A percentile compares a stretch with the other conserved stretches of the same genome.
Evolutionary conservation across 1,140 invertebrate species (phyloP).

Genomic region (Tribolium castaneum): DNA sequence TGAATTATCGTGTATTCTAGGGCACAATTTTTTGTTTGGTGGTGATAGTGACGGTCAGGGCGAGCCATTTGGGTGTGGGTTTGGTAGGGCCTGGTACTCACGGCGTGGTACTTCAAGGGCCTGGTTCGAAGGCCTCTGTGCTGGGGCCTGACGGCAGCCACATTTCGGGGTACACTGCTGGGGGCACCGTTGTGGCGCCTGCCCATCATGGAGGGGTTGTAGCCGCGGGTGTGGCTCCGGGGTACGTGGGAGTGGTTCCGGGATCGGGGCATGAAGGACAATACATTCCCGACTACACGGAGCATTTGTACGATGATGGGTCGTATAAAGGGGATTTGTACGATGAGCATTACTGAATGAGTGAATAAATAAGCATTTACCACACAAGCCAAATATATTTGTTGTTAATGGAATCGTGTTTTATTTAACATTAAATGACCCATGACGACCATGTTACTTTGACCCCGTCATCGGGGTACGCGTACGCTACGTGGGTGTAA

Average conservation of each 20-base stretch:
- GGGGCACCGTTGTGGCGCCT: slow-evolving; percentile 45
- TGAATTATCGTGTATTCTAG: neutral
- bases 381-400: neutral
- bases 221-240: slow-evolving; percentile 51
- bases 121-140: slow-evolving; percentile 39
- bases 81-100: slow-evolving; percentile 25
- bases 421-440: neutral
- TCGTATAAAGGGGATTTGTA: slow-evolving; percentile 46
- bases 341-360: slow-evolving; percentile 22
- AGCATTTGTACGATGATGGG: slow-evolving; percentile 47
- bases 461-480: neutral
- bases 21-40: neutral
- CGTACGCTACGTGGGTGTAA: neutral
- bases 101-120: slow-evolving; percentile 39
- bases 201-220: slow-evolving; percentile 48
- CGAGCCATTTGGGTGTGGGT: slow-evolving; percentile 12
- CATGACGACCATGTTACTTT: neutral
- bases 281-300: slow-evolving; percentile 43
- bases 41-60: neutral
- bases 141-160: slow-evolving; percentile 51
- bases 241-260: slow-evolving; percentile 42
- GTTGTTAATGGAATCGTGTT: neutral
- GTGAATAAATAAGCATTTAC: slow-evolving; percentile 18
- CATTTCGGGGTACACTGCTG: slow-evolving; percentile 43
- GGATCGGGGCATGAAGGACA: slow-evolving; percentile 46